phyloP scores from a whole-genome alignment of 2,113 vertebrate species.

The Vanacampus margaritifer region DNA sequence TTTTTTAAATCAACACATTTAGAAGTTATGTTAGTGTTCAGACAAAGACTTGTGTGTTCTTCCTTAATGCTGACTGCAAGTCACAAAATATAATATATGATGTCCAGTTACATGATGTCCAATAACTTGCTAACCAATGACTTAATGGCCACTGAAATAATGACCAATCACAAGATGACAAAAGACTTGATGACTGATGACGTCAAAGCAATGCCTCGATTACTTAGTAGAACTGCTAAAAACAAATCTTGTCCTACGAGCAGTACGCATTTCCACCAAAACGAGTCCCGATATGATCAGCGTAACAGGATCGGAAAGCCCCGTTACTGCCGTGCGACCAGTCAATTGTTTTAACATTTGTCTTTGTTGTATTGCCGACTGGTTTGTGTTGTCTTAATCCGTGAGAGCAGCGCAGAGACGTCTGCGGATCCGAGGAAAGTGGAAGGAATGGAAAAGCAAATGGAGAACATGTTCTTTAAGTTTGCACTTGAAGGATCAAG shows the following conservation, averaged over 20 bases:
- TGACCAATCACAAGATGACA: no score
- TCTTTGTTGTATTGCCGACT: slow-evolving; percentile 8
- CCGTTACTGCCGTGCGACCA: slow-evolving; percentile 27
- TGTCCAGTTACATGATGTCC: no score
- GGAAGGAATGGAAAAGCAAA: background rate
- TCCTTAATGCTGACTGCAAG: no score
- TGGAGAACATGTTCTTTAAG: background rate
- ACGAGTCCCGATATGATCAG: slow-evolving; percentile 38
- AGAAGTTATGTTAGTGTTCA: no score
- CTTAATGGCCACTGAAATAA: no score
- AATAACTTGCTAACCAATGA: no score
- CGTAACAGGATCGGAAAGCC: slow-evolving; percentile 7
- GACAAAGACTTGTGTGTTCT: no score
- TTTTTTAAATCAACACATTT: no score
- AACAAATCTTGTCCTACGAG: background rate
- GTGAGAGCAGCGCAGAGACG: slow-evolving; percentile 28
- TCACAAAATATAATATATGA: no score
- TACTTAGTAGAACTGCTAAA: background rate
- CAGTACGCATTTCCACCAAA: slow-evolving; percentile 32
- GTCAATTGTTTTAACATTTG: slow-evolving; percentile 12
- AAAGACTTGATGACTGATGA: no score
- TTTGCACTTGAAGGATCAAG: background rate
- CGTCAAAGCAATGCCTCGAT: background rate
- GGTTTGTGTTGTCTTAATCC: slow-evolving; percentile 27
- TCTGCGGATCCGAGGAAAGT: background rate